Evolutionary conservation across 1,140 invertebrate species (phyloP), one percentile per base, ranked within the genome.

Genomic region (Tetramorium parvispinum): DNA sequence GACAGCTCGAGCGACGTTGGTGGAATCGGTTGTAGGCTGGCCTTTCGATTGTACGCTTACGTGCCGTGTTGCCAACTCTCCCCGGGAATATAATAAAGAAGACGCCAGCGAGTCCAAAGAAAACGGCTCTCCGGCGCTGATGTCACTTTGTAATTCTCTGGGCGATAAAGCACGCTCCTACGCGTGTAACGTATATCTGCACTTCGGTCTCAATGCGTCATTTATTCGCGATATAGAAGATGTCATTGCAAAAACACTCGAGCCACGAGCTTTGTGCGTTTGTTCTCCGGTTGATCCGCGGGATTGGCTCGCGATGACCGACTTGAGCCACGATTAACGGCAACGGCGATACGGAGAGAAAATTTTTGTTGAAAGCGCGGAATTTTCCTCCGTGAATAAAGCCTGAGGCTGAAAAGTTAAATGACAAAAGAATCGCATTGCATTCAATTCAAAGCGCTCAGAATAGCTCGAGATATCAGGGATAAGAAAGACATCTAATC

Each of bases 71-170:
- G 91, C 89, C 87, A 85, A 51, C 49, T 63, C 57, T 68, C 16
- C 27, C 13, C n/a, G 65, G 21, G 16, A 32, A 73, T 73, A 81
- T 73, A 81, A 78, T 82, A 57, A 89, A 86, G 85, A 83, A 87
- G 87, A 90, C 87, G 89, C 76, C 16, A 10, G 75, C 91, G 89
- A 91, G 89, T 91, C 86, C 70, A 88, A 86, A 88, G 85, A 46
- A 87, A 71, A 78, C 85, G 32, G 32, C 10, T 63, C 65, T 32
- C 7, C 4, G 53, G 27, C 32, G 32, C 55, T 61, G 73, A 91
- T 63, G 59, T 76, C 37, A 68, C 76, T 87, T 61, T 40, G 18
- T 18, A 32, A 68, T 63, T 89, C 51, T 27, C 13, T 7, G 8
- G 4, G 13, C 21, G 46, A 68, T 79, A 53, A 81, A 27, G 5